Percentiles rank a stretch among this genome's conserved stretches.
Conservation (phyloP, 2,888 invertebrate species). For the Leucozona laternaria region DNA sequence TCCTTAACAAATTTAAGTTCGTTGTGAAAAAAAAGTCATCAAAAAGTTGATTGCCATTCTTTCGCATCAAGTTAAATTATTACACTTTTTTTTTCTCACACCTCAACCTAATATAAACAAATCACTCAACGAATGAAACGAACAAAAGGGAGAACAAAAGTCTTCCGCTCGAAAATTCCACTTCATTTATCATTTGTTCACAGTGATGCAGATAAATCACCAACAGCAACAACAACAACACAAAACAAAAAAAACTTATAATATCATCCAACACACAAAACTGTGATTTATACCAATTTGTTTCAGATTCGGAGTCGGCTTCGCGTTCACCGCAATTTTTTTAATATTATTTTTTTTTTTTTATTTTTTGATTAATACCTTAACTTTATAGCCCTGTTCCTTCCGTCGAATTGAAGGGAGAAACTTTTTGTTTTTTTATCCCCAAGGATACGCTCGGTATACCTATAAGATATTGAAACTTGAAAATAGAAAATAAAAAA, state of each 20-base stretch:
- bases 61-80: conserved; percentile 19
- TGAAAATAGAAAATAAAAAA: not conserved
- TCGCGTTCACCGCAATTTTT: conserved; percentile 53
- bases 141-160: conserved; percentile 16
- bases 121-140: conserved; percentile 1
- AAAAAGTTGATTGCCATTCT: conserved; percentile 11
- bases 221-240: not conserved
- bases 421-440: not conserved
- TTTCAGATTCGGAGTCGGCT: conserved; percentile 44
- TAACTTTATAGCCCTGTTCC: conserved; percentile 1
- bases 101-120: conserved; percentile 13
- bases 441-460: not conserved
- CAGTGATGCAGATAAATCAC: conserved; percentile 50
- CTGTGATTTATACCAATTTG: conserved; percentile 62
- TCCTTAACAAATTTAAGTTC: not conserved
- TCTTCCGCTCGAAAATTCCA: conserved; percentile 15
- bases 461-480: not conserved
- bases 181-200: conserved; percentile 53
- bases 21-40: not conserved
- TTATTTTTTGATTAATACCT: conserved; percentile 22
- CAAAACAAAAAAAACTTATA: conserved; percentile 6
- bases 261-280: conserved; percentile 31
- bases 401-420: not conserved
- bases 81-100: not conserved
- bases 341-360: conserved; percentile 19